These are phyloP conservation scores for Drosophila nannoptera DNA, from an alignment of 1,140 invertebrate species.

Conservation along the genomic window DNA sequence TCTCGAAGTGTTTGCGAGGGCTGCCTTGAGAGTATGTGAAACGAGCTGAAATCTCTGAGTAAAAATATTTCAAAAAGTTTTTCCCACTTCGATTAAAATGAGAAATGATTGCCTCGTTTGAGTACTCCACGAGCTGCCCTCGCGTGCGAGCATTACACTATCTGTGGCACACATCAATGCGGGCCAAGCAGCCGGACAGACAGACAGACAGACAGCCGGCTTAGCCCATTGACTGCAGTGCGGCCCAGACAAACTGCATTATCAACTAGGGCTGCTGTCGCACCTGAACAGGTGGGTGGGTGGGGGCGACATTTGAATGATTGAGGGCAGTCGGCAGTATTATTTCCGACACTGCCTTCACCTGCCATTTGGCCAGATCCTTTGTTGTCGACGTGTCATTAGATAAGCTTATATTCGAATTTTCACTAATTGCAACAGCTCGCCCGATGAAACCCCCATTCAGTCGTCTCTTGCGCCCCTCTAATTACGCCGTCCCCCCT, in stretches of 20 bases:
- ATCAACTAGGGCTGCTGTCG: conserved; percentile 17
- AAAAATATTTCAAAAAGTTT: too few species aligned
- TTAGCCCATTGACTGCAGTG: conserved; percentile 47
- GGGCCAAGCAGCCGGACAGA: conserved; percentile 34
- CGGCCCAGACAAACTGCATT: conserved; percentile 54
- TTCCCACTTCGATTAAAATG: too few species aligned
- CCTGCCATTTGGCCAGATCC: conserved; percentile 8
- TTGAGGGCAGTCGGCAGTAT: conserved; percentile 20
- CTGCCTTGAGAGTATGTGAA: background rate
- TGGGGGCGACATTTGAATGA: conserved; percentile 9
- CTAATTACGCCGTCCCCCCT: background rate
- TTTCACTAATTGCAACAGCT: conserved; percentile 29
- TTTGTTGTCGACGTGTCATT: conserved; percentile 29
- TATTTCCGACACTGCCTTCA: conserved; percentile 14
- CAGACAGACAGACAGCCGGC: conserved; percentile 23
- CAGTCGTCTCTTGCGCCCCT: background rate
- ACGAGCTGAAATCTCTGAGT: background rate
- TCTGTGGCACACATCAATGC: conserved; percentile 54
- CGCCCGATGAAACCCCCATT: too few species aligned
- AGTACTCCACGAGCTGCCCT: background rate
- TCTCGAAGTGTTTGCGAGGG: conserved; percentile 12
- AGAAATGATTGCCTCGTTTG: too few species aligned
- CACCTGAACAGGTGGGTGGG: background rate
- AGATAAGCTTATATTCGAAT: conserved; percentile 27
- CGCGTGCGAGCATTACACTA: conserved; percentile 14